These are phyloP conservation scores for Drosophila atripex DNA, from an alignment of 2,888 invertebrate species.

Conservation along the genomic window DNA sequence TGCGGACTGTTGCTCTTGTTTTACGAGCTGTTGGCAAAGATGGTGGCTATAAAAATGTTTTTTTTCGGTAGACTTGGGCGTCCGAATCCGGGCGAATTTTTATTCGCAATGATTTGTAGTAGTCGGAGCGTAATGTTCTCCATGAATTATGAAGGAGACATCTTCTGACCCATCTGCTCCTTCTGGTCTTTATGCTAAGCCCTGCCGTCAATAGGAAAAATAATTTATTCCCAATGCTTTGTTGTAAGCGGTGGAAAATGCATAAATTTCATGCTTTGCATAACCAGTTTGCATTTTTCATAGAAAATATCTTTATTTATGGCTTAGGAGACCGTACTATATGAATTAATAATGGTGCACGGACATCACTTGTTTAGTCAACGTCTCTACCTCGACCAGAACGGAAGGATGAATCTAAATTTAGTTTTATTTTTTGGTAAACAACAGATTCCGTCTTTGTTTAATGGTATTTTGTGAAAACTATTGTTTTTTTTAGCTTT, in stretches of 20 bases:
- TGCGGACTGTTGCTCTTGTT: conserved; percentile 42
- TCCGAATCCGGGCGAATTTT: conserved; percentile 14
- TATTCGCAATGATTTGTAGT: conserved; percentile 40
- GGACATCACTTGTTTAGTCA: neutral
- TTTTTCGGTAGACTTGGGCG: neutral
- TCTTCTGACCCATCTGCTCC: conserved; percentile 20
- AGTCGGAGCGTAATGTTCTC: conserved; percentile 26
- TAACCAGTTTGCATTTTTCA: neutral
- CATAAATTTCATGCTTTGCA: conserved; percentile 6
- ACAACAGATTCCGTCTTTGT: neutral
- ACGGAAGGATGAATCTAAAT: neutral
- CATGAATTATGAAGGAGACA: conserved; percentile 38
- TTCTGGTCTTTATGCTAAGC: conserved; percentile 4
- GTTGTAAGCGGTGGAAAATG: conserved; percentile 3
- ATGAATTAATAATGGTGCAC: neutral
- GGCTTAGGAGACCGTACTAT: neutral
- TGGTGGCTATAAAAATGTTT: conserved; percentile 37
- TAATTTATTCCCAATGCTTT: conserved; percentile 18
- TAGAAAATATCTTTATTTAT: neutral
- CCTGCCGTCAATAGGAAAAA: conserved; percentile 13
- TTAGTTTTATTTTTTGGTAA: neutral
- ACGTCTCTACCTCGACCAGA: neutral
- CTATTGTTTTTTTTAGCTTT: neutral
- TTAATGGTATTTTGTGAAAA: neutral
- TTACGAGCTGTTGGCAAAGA: conserved; percentile 44